Evolutionary conservation across 1,140 invertebrate species (phyloP).

Genomic region (Archivesica marissinica): DNA sequence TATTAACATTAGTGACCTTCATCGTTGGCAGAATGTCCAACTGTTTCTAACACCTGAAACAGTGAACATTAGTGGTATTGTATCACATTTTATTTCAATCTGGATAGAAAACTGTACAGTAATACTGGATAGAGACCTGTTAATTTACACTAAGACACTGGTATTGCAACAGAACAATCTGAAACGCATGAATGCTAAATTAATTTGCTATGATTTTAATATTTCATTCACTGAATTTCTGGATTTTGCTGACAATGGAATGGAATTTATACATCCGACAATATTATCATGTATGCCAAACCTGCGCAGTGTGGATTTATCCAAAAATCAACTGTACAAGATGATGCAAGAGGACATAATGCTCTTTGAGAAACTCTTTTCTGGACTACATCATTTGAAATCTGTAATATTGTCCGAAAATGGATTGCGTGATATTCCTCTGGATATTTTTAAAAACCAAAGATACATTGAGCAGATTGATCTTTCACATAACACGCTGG

Average conservation of each 20-base stretch:
- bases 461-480: background rate
- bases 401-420: background rate
- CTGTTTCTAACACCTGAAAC: background rate
- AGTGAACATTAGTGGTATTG: background rate
- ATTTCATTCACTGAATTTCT: background rate
- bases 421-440: background rate
- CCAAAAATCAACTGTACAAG: background rate
- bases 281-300: background rate
- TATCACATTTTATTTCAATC: background rate
- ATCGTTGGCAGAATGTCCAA: background rate
- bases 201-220: background rate
- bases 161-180: background rate
- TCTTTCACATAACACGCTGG: background rate
- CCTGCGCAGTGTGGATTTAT: background rate
- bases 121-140: background rate
- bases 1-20: background rate
- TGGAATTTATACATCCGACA: conserved; percentile 14
- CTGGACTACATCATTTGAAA: background rate
- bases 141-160: background rate
- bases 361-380: background rate
- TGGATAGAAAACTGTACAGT: conserved; percentile 3
- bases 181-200: background rate
- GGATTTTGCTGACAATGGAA: conserved; percentile 3
- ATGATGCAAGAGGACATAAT: background rate
- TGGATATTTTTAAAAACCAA: background rate